Conservation (phyloP, 1,140 invertebrate species). For the Drosophila tristis region DNA sequence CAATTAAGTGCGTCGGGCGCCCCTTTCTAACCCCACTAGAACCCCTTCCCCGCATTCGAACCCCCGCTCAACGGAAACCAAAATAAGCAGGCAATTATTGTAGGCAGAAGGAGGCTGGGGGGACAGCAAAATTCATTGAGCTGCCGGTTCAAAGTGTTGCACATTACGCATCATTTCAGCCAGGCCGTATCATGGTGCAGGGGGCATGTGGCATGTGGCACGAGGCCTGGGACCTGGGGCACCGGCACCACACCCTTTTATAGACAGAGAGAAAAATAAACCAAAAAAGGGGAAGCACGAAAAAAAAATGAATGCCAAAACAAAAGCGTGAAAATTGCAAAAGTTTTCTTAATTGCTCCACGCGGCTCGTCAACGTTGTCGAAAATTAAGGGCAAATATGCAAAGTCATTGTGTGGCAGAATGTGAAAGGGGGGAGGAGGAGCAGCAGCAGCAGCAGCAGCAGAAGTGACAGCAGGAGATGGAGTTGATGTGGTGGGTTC, state of each 20-base stretch:
- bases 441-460: not conserved
- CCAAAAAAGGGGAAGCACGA: not conserved
- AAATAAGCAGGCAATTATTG: constrained; percentile 62
- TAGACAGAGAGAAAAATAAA: not conserved
- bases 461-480: not conserved
- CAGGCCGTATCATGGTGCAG: not conserved
- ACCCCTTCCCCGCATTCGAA: not conserved
- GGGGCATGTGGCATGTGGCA: too few relatives aligned
- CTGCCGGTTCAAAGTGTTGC: constrained; percentile 74
- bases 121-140: constrained; percentile 64
- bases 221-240: too few relatives aligned
- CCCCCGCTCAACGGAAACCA: too few relatives aligned
- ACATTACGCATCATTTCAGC: constrained; percentile 73
- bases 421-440: constrained; percentile 9
- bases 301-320: constrained; percentile 49
- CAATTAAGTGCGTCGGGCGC: constrained; percentile 60
- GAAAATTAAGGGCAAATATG: constrained; percentile 79
- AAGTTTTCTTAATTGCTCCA: constrained; percentile 79
- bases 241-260: too few relatives aligned
- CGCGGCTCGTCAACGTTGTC: constrained; percentile 51
- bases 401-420: constrained; percentile 69
- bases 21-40: constrained; percentile 24
- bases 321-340: constrained; percentile 80
- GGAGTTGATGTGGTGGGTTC: not conserved
- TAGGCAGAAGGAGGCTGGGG: not conserved